Evolutionary conservation across 2,888 invertebrate genomes (phyloP), one percentile per base, ranked within the genome.

Genomic region (Agriopis leucophaearia): DNA sequence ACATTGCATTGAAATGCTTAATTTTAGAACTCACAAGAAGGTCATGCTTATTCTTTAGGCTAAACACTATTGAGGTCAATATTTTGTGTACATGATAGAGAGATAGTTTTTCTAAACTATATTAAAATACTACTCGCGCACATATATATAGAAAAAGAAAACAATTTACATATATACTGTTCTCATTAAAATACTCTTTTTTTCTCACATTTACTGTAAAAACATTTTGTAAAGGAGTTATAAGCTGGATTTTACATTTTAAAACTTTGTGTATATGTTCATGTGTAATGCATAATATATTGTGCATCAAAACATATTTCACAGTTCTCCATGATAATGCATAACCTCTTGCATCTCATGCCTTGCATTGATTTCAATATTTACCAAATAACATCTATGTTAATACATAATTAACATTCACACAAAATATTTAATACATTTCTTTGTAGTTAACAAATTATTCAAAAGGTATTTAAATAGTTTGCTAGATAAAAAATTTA

Each of bases 281-380:
- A 47, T 44, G 15, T 35, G 50, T 57, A 44, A 47, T 47, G 45
- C 15, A 45, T 55, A 45, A 66, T 51, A 35, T 8, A 36, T 60
- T 50, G 50, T 69, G 65, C 68, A 66, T 56, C 45, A 66, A 12
- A 60, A 71, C 66, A 63, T 55, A 68, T 72, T 69, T 75, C 70
- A 72, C 69, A 73, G 56, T n/a, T n/a, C 66, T 54, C 57, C 69
- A 27, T 77, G 75, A 76, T 76, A 75, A 69, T 73, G 78, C 79
- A 80, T 84, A 84, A 84, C 83, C 83, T 84, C 76, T 66, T 66
- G 62, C 5, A 70, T 61, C 64, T 73, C 73, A 72, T 74, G 72
- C 70, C 64, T 62, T 57, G 40, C 52, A 58, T 64, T 68, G 51
- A 52, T 69, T 7, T 55, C 8, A 16, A 15, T 27, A 27, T 44